Evolutionary conservation across 2,888 invertebrate species (phyloP).

Genomic region (Pristionchus maxplancki): DNA sequence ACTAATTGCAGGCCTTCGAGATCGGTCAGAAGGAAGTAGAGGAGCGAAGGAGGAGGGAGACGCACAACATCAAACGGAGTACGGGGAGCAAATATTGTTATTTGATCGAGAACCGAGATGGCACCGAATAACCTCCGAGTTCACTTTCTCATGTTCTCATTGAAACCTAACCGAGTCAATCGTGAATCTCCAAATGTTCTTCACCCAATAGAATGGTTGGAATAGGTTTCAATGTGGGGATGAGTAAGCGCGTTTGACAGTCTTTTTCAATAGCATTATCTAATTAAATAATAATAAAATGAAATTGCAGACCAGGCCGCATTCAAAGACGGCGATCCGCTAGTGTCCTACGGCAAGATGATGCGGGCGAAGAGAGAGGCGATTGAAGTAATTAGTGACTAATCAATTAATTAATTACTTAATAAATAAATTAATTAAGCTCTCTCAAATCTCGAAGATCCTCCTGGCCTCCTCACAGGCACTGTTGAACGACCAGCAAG

Average conservation of each 20-base stretch:
- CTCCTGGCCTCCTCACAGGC: slow-evolving; percentile 46
- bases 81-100: background rate
- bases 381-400: slow-evolving; percentile 6
- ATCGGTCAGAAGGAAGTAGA: slow-evolving; percentile 49
- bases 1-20: slow-evolving; percentile 55
- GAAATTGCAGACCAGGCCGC: slow-evolving; percentile 25
- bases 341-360: slow-evolving; percentile 50
- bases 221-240: background rate
- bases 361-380: slow-evolving; percentile 50
- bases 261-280: too few relatives aligned
- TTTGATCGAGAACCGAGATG: background rate
- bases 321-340: slow-evolving; percentile 48
- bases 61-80: slow-evolving; percentile 43
- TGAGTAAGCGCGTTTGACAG: background rate
- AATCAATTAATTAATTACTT: background rate
- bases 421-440: background rate
- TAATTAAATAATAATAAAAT: background rate
- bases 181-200: too few relatives aligned
- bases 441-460: slow-evolving; percentile 37
- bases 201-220: background rate
- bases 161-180: background rate
- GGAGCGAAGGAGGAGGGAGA: slow-evolving; percentile 32
- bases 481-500: slow-evolving; percentile 23
- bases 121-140: background rate
- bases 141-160: background rate